Percentiles rank a stretch among this genome's conserved stretches.
Conservation (phyloP, 2,113 vertebrate genomes). For the Chloropsis hardwickii region DNA sequence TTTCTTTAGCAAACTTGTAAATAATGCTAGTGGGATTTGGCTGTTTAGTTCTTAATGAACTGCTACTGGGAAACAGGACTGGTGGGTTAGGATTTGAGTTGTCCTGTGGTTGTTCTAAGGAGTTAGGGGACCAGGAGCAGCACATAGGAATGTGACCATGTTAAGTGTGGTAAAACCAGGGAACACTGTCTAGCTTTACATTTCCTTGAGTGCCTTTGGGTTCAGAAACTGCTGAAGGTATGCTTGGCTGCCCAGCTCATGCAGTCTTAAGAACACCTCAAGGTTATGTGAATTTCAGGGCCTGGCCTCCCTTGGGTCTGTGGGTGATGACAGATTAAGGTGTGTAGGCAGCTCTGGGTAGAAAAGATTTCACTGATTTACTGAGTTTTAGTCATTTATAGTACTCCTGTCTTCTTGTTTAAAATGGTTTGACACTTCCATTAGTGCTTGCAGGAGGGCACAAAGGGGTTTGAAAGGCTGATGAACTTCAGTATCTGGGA, state of each 20-base stretch:
- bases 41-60: not conserved
- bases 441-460: not conserved
- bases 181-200: not conserved
- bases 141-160: not conserved
- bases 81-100: not conserved
- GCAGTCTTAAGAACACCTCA: not conserved
- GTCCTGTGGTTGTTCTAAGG: not conserved
- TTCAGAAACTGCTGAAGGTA: not conserved
- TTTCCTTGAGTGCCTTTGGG: not conserved
- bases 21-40: not conserved
- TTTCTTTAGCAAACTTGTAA: not conserved
- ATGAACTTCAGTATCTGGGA: fast-evolving
- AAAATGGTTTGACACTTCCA: not conserved
- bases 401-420: not conserved
- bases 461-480: not conserved
- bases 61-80: not conserved
- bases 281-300: not conserved
- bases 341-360: not conserved
- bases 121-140: not conserved
- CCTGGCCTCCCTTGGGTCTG: not conserved
- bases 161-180: not conserved
- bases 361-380: not conserved
- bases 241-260: not conserved
- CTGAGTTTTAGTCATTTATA: not conserved
- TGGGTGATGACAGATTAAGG: not conserved